Evolutionary conservation across 2,113 vertebrate genomes (phyloP), one percentile per base, ranked within the genome.

Genomic region (Grantiella picta): DNA sequence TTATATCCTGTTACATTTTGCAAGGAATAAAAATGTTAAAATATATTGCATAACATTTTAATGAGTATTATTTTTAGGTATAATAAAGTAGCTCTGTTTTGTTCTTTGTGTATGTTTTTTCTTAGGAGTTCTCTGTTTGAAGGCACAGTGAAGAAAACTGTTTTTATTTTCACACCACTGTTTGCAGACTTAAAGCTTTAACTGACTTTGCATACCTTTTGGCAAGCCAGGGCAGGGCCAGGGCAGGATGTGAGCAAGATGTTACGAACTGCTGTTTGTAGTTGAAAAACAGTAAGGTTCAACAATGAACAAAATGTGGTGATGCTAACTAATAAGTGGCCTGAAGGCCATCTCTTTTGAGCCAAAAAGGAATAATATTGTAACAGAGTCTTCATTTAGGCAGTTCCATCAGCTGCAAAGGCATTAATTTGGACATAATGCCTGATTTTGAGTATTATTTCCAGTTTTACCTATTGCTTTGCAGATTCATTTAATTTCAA

Each of bases 211-310:
- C 19, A 44, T 22, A 40, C 5, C 2, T 84, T 69, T 56, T n/a
- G n/a, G 6, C 7, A 6, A 54, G 33, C 2, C 2, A 3, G 24
- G 14, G 7, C 50, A 70, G 10, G 15, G 15, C 10, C 3, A 22
- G 27, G 18, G 16, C 4, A 6, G 19, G 10, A 70, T 45, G 23
- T 14, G 11, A 86, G 36, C 28, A 49, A 79, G 38, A 33, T 45
- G 8, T 50, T 59, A 40, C 29, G 12, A 70, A 38, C 7, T 45
- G 22, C 0, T 59, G 4, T 33, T 65, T 81, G 54, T 45, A 42
- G 7, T 1, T 65, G 63, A 56, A 89, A 91, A 86, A 17, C 4
- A 28, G 27, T 11, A 27, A 68, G 2, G 3, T 64, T 86, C 15
- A 69, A 40, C n/a, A 86, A 57, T 7, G 10, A n/a, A 57, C 7